A percentile compares a stretch with the other conserved stretches of the same genome.
Conservation (phyloP, 2,888 invertebrate genomes). For the Mythimna vitellina region DNA sequence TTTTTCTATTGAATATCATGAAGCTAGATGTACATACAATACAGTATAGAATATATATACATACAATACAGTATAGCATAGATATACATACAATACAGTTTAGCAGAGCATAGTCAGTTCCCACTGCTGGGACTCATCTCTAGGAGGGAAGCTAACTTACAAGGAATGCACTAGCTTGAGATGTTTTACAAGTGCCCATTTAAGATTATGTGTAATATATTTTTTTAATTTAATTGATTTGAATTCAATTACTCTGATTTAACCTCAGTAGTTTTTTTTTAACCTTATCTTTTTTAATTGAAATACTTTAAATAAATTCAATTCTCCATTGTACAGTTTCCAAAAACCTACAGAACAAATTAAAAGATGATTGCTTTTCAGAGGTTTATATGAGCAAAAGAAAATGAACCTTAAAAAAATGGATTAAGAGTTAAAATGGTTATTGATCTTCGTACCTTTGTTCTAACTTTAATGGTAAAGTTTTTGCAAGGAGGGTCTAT, state of each 20-base stretch:
- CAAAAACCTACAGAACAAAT: constrained; percentile 56
- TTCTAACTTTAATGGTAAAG: constrained; percentile 42
- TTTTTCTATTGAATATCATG: neutral
- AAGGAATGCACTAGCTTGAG: neutral
- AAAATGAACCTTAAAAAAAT: constrained; percentile 36
- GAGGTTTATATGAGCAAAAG: constrained; percentile 14
- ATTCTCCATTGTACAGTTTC: constrained; percentile 57
- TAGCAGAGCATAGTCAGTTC: no score
- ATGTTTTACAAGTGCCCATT: no score
- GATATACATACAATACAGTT: neutral
- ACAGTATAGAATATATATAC: neutral
- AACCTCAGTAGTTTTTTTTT: constrained; percentile 15
- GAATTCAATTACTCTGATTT: constrained; percentile 3
- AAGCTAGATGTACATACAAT: neutral
- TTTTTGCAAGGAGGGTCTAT: constrained; percentile 41
- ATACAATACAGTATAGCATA: neutral
- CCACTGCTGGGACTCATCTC: no score
- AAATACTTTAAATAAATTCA: constrained; percentile 49
- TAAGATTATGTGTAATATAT: no score
- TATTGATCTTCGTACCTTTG: constrained; percentile 24
- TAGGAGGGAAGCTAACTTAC: neutral
- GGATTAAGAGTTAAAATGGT: constrained; percentile 38
- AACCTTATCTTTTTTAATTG: constrained; percentile 48
- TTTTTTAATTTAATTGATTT: no score
- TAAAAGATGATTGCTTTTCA: constrained; percentile 57